Evolutionary conservation across 1,140 invertebrate genomes (phyloP).

Genomic region (Pseudobourletiella spinata): DNA sequence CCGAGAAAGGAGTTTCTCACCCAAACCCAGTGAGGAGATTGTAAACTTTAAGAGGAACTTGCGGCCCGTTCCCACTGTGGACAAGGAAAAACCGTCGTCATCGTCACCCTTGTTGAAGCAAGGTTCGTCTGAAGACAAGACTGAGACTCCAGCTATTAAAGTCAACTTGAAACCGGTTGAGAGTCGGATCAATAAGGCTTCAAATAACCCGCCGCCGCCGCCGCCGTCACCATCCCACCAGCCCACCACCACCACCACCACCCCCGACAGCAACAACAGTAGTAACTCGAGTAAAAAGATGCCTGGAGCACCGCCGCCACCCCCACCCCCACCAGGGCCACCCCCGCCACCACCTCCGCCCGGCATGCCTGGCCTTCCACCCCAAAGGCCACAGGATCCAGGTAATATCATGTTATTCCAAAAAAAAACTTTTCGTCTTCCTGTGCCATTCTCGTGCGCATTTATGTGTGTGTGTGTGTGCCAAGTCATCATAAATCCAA

Average conservation of each 20-base stretch:
- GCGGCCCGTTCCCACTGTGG: too few relatives aligned
- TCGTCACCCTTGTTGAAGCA: too few relatives aligned
- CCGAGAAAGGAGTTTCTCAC: too few relatives aligned
- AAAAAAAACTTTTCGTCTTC: background rate
- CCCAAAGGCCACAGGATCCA: background rate
- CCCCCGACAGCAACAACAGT: too few relatives aligned
- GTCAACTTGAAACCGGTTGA: background rate
- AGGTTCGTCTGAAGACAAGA: too few relatives aligned
- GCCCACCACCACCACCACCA: background rate
- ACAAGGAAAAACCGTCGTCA: too few relatives aligned
- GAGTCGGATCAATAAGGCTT: background rate
- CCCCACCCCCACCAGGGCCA: background rate
- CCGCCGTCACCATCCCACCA: background rate
- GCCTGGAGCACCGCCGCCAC: too few relatives aligned
- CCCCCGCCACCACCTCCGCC: conserved; percentile 6
- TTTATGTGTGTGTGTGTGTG: too few relatives aligned
- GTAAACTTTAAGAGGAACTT: background rate
- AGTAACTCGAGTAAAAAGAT: too few relatives aligned
- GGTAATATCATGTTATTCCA: too few relatives aligned
- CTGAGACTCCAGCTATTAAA: background rate
- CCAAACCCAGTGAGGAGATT: background rate
- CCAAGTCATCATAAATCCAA: too few relatives aligned
- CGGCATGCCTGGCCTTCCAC: background rate
- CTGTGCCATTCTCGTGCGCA: too few relatives aligned
- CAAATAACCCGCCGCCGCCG: background rate